These are phyloP conservation scores for Lepilemur septentrionalis DNA, from an alignment of 2,797 vertebrate species.

Conservation along the genomic window DNA sequence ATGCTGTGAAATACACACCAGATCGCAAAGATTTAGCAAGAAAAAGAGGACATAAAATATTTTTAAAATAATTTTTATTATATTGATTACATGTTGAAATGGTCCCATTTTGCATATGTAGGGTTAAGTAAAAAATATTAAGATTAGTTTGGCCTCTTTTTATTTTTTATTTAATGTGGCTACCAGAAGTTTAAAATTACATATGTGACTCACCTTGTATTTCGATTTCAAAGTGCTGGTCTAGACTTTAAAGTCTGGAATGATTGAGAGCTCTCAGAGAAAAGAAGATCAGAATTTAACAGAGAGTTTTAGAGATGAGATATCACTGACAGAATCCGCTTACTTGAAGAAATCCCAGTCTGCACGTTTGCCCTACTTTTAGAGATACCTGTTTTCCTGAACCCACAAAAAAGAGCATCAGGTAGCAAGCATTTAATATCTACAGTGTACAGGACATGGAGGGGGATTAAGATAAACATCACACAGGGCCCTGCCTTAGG, in stretches of 20 bases:
- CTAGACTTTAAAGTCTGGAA: neutral
- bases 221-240: neutral
- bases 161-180: neutral
- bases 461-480: slow-evolving; percentile 1
- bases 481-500: neutral
- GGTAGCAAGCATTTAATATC: neutral
- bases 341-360: slow-evolving; percentile 26
- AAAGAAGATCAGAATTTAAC: slow-evolving; percentile 36
- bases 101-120: neutral
- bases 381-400: slow-evolving; percentile 24
- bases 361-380: slow-evolving; percentile 21
- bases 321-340: neutral
- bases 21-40: neutral
- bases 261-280: slow-evolving; percentile 8
- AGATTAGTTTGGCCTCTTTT: neutral
- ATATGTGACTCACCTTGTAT: neutral
- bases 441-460: neutral
- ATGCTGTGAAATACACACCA: neutral
- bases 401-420: neutral
- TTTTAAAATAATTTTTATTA: neutral
- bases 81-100: neutral
- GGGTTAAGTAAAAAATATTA: neutral
- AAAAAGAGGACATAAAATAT: neutral
- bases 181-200: neutral
- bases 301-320: slow-evolving; percentile 34